Base-by-base conservation (phyloP, 1,140 invertebrate species). In the Tachypleus tridentatus region DNA sequence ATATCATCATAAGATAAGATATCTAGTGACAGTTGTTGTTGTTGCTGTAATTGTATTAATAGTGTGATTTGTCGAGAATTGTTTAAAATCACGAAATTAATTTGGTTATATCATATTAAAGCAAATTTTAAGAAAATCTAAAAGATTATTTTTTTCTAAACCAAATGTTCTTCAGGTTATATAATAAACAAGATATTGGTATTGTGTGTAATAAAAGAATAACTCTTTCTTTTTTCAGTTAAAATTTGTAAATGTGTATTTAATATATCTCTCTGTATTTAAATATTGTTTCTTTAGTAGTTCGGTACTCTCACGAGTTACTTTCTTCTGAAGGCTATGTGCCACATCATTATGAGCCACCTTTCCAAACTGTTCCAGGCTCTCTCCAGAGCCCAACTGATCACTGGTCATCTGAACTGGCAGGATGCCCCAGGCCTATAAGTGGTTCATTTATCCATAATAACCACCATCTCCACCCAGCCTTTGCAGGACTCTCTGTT, bases 291-390 rank as follows among this genome's bases (percentile, higher is more conserved):
- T 29, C 29, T 29, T 51, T 47, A 51, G 9, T 11, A 71, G 70
- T 68, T 11, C 50, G 68, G 56, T 71, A 71, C 54, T 51, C 66
- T 11, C 77, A 67, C 51, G 69, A 85, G 68, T 86, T 88, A 61
- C 80, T 81, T 4, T 88, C 87, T 74, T 58, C 77, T 66, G 81
- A 83, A 67, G 76, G 79, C 8, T 86, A 85, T 57, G 80, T 84
- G 7, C 70, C 71, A 51, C 88, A 87, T 71, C 64, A 72, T 68
- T 76, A 74, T 64, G 88, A 91, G 66, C 72, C 74, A n/a, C 82
- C 85, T 63, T 93, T 89, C 76, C 88, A 89, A 78, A 86, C 87
- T 61, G 91, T 92, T 72, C 88, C 89, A 7, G 85, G 83, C 69
- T 82, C 81, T 65, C 74, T 73, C 51, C 74, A 66, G 7, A 59